Base-by-base conservation (phyloP, 2,797 vertebrate genomes). In the Scyliorhinus canicula region DNA sequence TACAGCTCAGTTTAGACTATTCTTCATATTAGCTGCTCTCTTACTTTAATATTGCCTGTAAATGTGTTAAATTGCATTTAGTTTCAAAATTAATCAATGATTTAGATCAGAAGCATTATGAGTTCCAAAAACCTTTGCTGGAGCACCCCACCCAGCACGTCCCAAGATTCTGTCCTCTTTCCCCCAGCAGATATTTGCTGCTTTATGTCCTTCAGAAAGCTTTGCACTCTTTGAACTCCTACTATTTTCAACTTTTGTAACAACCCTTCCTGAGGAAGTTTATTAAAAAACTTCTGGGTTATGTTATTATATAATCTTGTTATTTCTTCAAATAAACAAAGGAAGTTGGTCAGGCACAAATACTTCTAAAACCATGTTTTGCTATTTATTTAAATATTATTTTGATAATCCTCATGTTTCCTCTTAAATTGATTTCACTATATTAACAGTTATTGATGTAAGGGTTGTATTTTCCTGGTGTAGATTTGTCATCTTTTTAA, bases 241-340 rank as follows among this genome's bases (percentile, higher is more conserved):
- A 44, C 57, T 57, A 57, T 9, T 65, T 91, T 91, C 88, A 91
- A 91, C n/a, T 63, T 63, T 40, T 91, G 57, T 63, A 44, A n/a
- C 16, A 19, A 21, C 79, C 40, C 24, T 82, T 82, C 79, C 79
- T 82, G 79, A 82, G 79, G 79, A 63, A 26, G 40, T 24, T 44
- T 91, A 44, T 90, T n/a, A 40, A 63, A 91, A 44, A 57, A 5
- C 21, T 91, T 60, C 57, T 24, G 88, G 88, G 14, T 4, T 60
- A 88, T 79, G 52, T 55, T 52, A 14, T 60, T 60, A 91, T 28
- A 24, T 63, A 9, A 4, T 44, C 60, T 40, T 91, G 57, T 63
- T 60, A 91, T 65, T 91, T 63, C 57, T 60, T 91, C n/a, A 91
- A 44, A 91, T 19, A 91, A 63, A 6, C 44, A 91, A 44, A 91